Base-by-base conservation (phyloP, 2,888 invertebrate species). In the Callimorpha dominula region DNA sequence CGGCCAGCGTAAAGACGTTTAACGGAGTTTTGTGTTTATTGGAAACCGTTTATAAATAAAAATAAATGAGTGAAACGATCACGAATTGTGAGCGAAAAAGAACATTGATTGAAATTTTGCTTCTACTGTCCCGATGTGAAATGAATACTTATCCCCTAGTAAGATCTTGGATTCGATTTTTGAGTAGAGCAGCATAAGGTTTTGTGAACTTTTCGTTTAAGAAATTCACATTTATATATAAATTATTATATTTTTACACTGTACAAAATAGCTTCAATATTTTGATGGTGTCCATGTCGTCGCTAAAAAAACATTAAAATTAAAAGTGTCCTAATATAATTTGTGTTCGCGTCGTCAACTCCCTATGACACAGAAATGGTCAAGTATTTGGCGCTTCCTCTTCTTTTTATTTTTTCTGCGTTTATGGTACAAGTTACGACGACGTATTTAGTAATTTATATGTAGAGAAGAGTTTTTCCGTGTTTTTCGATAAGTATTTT, bases 1-100 rank as follows among this genome's bases (percentile, higher is more conserved):
- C 68, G 65, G 74, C 71, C 79, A 75, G 75, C 71, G 72, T 77
- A 78, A 81, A 85, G 80, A 71, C 78, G 74, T 77, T 73, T 80
- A 83, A 79, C 76, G 75, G 70, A 54, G 72, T 76, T 80, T 82
- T 70, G 57, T 65, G 69, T 74, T 75, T 80, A 77, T 80, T 82
- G 72, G 62, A 65, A 69, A 74, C 60, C 65, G 69, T 71, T 78
- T 70, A 68, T 62, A 54, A 69, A 68, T 70, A 65, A 78, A 70
- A 69, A 70, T 60, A 65, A 68, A 75, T 65, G 49, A 54, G 7
- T 40, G 31, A 31, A 2, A n/a, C 3, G 9, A 49, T 52, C 31
- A 17, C 15, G 4, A 50, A 50, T 31, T 7, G 31, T 12, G 20
- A 68, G n/a, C 15, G 42, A 42, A 54, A 49, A 43, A 42, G 54